Evolutionary conservation across 2,888 invertebrate genomes (phyloP).

Genomic region (Caenorhabditis macrosperma): DNA sequence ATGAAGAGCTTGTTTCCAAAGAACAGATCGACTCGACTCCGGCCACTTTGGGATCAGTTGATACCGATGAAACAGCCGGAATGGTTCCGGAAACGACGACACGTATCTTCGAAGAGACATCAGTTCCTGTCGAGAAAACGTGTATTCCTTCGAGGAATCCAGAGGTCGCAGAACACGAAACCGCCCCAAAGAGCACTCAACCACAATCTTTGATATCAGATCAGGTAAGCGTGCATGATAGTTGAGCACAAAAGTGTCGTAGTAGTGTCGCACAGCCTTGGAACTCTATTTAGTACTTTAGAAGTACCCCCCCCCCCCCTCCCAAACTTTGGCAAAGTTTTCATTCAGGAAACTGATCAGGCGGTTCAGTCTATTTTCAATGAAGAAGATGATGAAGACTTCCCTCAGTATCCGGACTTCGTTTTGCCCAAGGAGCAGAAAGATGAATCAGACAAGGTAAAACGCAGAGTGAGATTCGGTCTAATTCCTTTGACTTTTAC

Average conservation of each 20-base stretch:
- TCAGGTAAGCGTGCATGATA: conserved; percentile 45
- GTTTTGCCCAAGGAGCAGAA: conserved; percentile 27
- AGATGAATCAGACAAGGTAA: background rate
- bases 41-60: no score
- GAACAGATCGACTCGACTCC: no score
- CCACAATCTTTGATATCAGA: conserved; percentile 41
- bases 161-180: background rate
- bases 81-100: background rate
- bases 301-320: background rate
- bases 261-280: conserved; percentile 15
- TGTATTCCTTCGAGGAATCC: background rate
- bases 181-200: background rate
- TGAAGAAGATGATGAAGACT: conserved; percentile 60
- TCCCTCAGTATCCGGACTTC: conserved; percentile 60
- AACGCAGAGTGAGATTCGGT: background rate
- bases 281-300: background rate
- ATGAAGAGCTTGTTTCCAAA: no score
- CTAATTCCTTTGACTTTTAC: background rate
- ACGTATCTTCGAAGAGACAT: background rate
- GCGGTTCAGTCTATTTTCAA: conserved; percentile 64
- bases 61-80: no score
- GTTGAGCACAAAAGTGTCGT: conserved; percentile 6
- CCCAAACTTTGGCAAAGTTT: no score
- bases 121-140: background rate
- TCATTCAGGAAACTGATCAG: conserved; percentile 57